Base-by-base conservation (phyloP, 2,797 vertebrate genomes). In the Periparus ater region DNA sequence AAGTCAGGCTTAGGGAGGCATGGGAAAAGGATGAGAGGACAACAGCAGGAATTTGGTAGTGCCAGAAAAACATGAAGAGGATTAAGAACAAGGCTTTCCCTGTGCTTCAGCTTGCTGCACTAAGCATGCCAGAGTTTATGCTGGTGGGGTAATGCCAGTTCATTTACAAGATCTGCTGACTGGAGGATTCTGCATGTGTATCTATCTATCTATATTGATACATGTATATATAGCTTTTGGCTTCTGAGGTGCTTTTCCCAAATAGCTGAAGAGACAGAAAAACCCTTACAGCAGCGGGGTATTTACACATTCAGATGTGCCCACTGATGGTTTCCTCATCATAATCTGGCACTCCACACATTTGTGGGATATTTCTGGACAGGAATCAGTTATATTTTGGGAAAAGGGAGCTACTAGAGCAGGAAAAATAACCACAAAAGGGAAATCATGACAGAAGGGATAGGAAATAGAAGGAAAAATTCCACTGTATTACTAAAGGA, bases 251-350 rank as follows among this genome's bases (percentile, higher is more conserved):
- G 72, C 70, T 94, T 83, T 81, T 85, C 60, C 65, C 55, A 88
- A 91, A 83, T 48, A 93, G 88, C 92, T 95, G 93, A 96, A 72
- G 50, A 85, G 47, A 93, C 75, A 95, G 91, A 96, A 96, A 93
- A 92, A 13, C 73, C 76, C 85, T 65, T 44, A 81, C n/a, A 89
- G 86, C 61, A 78, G 76, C 9, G 1, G 38, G 40, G 44, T 61
- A 70, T 93, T 94, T 94, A 85, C 51, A 81, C 76, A 78, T 83
- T 94, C 66, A 89, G 82, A 83, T 70, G 57, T 88, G 40, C 40
- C 78, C 75, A 40, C 58, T 77, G 58, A 95, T 84, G 75, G 61
- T 54, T 77, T 92, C 66, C 79, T 89, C 65, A 62, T 88, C 65
- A 68, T 26, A 62, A 77, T 68, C 82, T 84, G 82, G 54, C 79